phyloP scores from a whole-genome alignment of 1,140 invertebrate species.

The Fopius arisanus region DNA sequence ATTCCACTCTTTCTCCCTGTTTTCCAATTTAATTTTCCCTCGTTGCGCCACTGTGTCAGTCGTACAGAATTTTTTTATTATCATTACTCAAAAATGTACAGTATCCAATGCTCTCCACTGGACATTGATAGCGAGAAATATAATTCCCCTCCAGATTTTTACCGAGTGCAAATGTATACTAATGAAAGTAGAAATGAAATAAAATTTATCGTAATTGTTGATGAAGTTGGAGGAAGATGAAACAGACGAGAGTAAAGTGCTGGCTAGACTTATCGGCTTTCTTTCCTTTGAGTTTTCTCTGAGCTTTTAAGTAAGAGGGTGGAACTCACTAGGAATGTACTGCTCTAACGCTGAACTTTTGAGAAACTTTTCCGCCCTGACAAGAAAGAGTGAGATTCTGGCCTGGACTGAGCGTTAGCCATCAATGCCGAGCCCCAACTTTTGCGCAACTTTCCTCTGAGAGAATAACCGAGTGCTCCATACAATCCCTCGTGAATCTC shows the following conservation, averaged over 20 bases:
- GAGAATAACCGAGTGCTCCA: not conserved
- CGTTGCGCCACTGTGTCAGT: not conserved
- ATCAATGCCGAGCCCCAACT: not conserved
- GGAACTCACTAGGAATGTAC: constrained; percentile 23
- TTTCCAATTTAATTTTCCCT: not conserved
- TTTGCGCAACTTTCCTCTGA: not conserved
- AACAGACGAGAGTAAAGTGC: not conserved
- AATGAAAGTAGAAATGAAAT: not conserved
- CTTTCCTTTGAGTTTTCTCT: not conserved
- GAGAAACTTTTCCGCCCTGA: constrained; percentile 12
- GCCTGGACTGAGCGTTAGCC: not conserved
- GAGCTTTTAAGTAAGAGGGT: constrained; percentile 35
- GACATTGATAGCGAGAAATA: not conserved
- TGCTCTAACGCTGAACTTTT: not conserved
- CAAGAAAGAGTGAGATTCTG: constrained; percentile 1
- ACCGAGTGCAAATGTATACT: not conserved
- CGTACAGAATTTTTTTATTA: not conserved
- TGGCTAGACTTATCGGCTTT: constrained; percentile 25
- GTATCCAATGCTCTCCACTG: not conserved
- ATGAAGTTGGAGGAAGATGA: constrained; percentile 2
- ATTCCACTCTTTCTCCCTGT: not conserved
- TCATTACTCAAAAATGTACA: not conserved
- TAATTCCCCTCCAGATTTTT: not conserved
- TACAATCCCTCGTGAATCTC: not conserved
- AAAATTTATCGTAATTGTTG: constrained; percentile 4